Percentiles rank a stretch among this genome's conserved stretches.
Evolutionary conservation across 2,113 vertebrate species (phyloP).

Genomic region (Mohoua ochrocephala): DNA sequence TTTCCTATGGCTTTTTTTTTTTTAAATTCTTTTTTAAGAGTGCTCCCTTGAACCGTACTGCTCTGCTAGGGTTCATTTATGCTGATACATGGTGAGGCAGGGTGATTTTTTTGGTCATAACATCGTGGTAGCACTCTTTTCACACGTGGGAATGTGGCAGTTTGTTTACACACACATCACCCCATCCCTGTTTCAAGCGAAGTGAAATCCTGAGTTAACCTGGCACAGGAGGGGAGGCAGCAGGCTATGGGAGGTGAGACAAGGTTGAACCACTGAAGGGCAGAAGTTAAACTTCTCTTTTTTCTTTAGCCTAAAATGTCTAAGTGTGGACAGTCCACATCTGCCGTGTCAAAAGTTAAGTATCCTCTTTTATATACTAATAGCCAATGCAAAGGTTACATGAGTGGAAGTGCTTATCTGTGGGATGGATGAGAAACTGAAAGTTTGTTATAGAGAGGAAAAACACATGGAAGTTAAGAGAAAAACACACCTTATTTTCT

Average conservation of each 20-base stretch:
- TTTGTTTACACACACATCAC: neutral
- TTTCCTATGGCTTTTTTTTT: neutral
- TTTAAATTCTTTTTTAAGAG: neutral
- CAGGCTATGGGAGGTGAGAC: neutral
- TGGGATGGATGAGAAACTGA: neutral
- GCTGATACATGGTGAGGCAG: neutral
- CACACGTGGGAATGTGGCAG: neutral
- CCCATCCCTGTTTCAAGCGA: neutral
- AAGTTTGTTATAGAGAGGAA: neutral
- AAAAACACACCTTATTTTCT: neutral
- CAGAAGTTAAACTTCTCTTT: neutral
- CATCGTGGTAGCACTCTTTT: neutral
- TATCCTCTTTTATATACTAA: neutral
- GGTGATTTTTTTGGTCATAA: neutral
- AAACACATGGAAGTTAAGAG: neutral
- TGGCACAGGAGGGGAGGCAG: neutral
- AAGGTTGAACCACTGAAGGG: neutral
- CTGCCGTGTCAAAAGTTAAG: neutral
- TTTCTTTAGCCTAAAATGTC: neutral
- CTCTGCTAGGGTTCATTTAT: neutral
- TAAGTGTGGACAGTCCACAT: neutral
- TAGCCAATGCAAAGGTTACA: neutral
- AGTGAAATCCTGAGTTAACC: neutral
- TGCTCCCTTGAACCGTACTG: neutral
- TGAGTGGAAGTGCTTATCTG: neutral